Conservation (phyloP, 2,888 invertebrate species). For the Polia nebulosa region DNA sequence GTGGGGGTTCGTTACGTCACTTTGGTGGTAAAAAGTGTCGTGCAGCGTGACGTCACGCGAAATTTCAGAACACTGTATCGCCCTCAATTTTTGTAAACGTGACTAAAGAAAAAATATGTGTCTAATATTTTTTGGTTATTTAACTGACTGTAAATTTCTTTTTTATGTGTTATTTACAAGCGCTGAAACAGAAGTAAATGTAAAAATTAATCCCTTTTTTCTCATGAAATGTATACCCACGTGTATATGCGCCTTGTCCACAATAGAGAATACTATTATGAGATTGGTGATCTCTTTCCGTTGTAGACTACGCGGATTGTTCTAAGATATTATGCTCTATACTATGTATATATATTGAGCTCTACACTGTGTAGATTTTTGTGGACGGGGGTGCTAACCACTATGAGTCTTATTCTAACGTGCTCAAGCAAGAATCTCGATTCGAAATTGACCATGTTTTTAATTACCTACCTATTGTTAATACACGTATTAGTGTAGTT, state of each 20-base stretch:
- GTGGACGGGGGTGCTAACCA: background rate
- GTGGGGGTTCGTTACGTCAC: no score
- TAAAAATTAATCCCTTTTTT: background rate
- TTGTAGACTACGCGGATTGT: background rate
- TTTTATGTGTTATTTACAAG: slow-evolving; percentile 13
- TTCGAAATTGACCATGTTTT: background rate
- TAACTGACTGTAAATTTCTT: background rate
- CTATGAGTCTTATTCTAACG: slow-evolving; percentile 8
- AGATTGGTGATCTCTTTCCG: background rate
- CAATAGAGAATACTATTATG: background rate
- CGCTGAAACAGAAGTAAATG: slow-evolving; percentile 2
- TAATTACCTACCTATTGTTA: background rate
- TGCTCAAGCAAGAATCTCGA: background rate
- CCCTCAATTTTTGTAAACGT: no score
- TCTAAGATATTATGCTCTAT: background rate
- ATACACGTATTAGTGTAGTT: no score
- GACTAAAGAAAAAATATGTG: no score
- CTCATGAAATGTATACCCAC: background rate
- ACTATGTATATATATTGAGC: no score
- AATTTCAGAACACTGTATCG: no score
- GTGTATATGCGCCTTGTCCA: background rate
- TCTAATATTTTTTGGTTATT: slow-evolving; percentile 28
- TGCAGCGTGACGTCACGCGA: no score
- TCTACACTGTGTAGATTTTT: background rate
- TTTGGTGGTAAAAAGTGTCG: no score